Conservation (phyloP, 1,140 invertebrate genomes). For the Sitobion miscanthi region DNA sequence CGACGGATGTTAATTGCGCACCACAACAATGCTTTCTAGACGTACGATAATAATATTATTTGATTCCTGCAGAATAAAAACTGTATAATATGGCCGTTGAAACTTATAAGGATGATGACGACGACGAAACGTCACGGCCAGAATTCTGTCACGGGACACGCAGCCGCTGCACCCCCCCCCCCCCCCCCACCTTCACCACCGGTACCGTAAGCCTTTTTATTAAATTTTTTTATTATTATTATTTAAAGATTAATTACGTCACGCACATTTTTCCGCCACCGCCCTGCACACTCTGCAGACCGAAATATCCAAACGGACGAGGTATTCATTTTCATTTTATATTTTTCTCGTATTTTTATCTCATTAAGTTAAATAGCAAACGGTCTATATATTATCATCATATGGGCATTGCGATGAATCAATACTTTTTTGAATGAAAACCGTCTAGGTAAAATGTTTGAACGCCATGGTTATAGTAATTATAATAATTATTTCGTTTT, state of each 20-base stretch:
- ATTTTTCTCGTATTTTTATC: background rate
- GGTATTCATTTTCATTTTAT: background rate
- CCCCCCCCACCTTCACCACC: too few relatives aligned
- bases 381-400: background rate
- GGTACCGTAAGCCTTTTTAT: background rate
- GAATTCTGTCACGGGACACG: background rate
- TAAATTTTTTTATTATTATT: background rate
- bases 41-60: background rate
- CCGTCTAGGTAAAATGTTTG: background rate
- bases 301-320: background rate
- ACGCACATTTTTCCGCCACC: background rate
- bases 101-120: background rate
- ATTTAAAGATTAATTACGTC: conserved; percentile 13
- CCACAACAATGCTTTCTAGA: background rate
- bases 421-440: background rate
- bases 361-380: background rate
- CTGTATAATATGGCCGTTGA: background rate
- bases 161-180: background rate
- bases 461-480: background rate
- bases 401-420: background rate
- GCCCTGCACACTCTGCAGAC: too few relatives aligned
- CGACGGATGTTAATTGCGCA: background rate
- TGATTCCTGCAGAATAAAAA: background rate
- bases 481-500: background rate
- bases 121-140: background rate